phyloP scores from a whole-genome alignment of 2,113 vertebrate species.

The Apodemus sylvaticus region DNA sequence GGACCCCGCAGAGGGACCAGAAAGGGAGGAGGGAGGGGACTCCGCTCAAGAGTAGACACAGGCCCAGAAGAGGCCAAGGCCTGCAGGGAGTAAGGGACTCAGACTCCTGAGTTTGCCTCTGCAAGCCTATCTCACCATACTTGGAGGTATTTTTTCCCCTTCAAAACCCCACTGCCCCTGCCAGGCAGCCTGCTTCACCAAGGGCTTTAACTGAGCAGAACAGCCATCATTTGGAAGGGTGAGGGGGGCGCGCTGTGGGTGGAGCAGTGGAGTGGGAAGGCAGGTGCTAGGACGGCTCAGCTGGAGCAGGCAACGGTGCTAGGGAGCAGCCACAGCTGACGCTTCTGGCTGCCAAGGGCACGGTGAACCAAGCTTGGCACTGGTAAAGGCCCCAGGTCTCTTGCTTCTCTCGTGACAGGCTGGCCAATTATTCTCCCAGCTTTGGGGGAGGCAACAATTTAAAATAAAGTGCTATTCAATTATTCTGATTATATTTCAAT shows the following conservation, averaged over 20 bases:
- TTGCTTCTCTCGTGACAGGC: conserved; percentile 56
- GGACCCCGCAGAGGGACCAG: conserved; percentile 31
- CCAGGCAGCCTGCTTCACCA: not conserved
- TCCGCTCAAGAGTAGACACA: not conserved
- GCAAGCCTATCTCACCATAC: not conserved
- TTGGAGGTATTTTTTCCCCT: not conserved
- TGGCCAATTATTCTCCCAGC: conserved; percentile 52
- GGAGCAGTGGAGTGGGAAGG: not conserved
- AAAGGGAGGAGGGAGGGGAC: not conserved
- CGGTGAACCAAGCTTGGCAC: not conserved
- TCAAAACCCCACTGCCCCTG: not conserved
- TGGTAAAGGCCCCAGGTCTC: not conserved
- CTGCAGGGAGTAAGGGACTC: not conserved
- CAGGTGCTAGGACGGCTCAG: not conserved
- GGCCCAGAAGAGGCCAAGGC: not conserved
- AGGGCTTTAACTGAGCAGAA: not conserved
- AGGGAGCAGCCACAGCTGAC: not conserved
- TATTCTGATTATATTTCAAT: conserved; percentile 76
- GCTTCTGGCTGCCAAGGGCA: conserved; percentile 13
- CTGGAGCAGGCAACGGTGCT: not conserved
- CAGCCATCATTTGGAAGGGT: not conserved
- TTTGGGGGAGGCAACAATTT: conserved; percentile 55
- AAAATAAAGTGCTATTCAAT: conserved; percentile 65
- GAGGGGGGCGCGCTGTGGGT: not conserved
- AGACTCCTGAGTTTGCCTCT: not conserved